Conservation (phyloP, 2,888 invertebrate genomes). For the Ichneumon xanthorius region DNA sequence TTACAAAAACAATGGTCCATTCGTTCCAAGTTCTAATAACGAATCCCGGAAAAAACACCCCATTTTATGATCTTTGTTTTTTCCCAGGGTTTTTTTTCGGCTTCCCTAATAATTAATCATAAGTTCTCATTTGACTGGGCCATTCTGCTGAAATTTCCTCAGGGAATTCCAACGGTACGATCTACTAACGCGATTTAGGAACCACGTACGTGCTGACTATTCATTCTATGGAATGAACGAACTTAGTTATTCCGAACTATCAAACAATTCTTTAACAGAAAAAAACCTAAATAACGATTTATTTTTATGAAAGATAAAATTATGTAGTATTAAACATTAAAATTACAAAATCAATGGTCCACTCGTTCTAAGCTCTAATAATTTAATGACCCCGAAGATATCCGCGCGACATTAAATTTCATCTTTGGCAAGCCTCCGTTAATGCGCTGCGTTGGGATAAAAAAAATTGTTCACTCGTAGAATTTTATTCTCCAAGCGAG, state of each 20-base stretch:
- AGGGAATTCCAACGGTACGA: constrained; percentile 38
- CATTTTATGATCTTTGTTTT: too few relatives aligned
- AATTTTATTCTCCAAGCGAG: too few relatives aligned
- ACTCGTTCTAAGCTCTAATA: background rate
- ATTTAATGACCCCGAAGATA: background rate
- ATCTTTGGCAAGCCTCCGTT: too few relatives aligned
- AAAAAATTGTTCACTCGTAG: too few relatives aligned
- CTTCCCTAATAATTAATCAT: too few relatives aligned
- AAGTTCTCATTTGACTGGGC: constrained; percentile 30
- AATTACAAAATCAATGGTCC: background rate
- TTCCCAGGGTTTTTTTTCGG: too few relatives aligned
- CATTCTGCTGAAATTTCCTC: constrained; percentile 28
- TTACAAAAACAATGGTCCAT: too few relatives aligned
- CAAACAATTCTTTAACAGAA: background rate
- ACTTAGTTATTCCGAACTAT: background rate
- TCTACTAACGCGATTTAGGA: background rate
- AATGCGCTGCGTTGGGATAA: too few relatives aligned
- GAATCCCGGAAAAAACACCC: too few relatives aligned
- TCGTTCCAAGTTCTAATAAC: too few relatives aligned
- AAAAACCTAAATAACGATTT: background rate
- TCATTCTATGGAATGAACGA: background rate
- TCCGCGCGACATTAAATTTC: too few relatives aligned
- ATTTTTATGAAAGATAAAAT: background rate
- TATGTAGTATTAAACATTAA: background rate
- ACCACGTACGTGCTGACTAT: too few relatives aligned